Evolutionary conservation across 1,140 invertebrate genomes (phyloP), one percentile per base, ranked within the genome.

Genomic region (Dolichoris vasculosae): DNA sequence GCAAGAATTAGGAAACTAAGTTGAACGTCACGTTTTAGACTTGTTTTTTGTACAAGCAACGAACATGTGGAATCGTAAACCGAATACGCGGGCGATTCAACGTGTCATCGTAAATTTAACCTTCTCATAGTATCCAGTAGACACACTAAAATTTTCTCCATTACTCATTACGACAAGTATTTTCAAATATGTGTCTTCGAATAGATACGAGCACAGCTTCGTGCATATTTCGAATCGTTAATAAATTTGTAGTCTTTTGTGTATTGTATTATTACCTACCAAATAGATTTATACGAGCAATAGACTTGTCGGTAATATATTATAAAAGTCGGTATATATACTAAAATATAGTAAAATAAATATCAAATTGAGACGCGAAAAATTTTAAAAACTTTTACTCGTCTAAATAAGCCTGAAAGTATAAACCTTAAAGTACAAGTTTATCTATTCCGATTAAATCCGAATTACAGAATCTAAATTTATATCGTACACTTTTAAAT

Each of bases 21-120:
- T 43, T 2, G 35, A 43, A 38, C 77, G 51, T 79, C 35, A 43
- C 38, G 32, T 79, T 59, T 32, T 23, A 40, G 32, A 23, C 2
- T 80, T 67, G 11, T 23, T 67, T 69, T 81, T 64, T 69, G 38
- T 43, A 32, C 43, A 8, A 46, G n/a, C 69, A 13, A 23, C 64
- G 15, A 81, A 81, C 40, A 69, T 69, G 35, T 48, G 64, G 64
- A 69, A 81, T 67, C 30, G 48, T 81, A 81, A 81, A 81, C 40
- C 23, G 43, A 67, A 81, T 43, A 43, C 43, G 43, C 38, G n/a
- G 20, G 38, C 40, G 40, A 69, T n/a, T 69, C 59, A 67, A 48
- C 38, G n/a, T 40, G 79, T 35, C 79, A 13, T 48, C 64, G 13
- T 81, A 81, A 69, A 81, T 81, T 81, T 48, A 81, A 48, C 20